Evolutionary conservation across 2,888 invertebrate species (phyloP).

Genomic region (Mycogona germanica): DNA sequence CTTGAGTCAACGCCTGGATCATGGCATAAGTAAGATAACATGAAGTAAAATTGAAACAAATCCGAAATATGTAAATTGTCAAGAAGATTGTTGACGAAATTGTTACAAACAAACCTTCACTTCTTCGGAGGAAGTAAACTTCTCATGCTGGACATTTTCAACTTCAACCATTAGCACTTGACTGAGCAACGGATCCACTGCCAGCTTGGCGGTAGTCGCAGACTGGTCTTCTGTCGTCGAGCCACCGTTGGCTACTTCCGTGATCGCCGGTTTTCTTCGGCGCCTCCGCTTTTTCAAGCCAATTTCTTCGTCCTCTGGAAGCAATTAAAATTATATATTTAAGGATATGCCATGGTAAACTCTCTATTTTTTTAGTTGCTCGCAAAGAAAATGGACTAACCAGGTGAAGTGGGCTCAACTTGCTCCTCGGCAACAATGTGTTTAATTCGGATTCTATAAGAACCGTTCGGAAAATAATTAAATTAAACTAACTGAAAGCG

Average conservation of each 20-base stretch:
- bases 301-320: background rate
- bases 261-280: slow-evolving; percentile 12
- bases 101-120: slow-evolving; percentile 50
- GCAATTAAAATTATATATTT: background rate
- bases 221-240: slow-evolving; percentile 20
- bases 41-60: background rate
- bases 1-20: slow-evolving; percentile 72
- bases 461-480: too few species aligned
- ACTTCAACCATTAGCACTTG: slow-evolving; percentile 83
- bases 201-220: too few species aligned
- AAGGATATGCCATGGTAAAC: background rate
- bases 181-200: slow-evolving; percentile 27
- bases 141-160: slow-evolving; percentile 78
- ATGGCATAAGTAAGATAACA: slow-evolving; percentile 16
- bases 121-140: slow-evolving; percentile 83
- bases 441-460: slow-evolving; percentile 13
- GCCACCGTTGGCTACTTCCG: slow-evolving; percentile 24
- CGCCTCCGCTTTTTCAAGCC: background rate
- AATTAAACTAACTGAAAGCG: slow-evolving; percentile 3
- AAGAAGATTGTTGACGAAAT: background rate
- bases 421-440: slow-evolving; percentile 11
- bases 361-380: background rate
- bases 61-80: background rate
- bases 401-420: background rate
- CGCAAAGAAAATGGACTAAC: background rate